These are phyloP conservation scores for Ceratotherium simum DNA, from an alignment of 2,113 vertebrate genomes.

Conservation along the genomic window DNA sequence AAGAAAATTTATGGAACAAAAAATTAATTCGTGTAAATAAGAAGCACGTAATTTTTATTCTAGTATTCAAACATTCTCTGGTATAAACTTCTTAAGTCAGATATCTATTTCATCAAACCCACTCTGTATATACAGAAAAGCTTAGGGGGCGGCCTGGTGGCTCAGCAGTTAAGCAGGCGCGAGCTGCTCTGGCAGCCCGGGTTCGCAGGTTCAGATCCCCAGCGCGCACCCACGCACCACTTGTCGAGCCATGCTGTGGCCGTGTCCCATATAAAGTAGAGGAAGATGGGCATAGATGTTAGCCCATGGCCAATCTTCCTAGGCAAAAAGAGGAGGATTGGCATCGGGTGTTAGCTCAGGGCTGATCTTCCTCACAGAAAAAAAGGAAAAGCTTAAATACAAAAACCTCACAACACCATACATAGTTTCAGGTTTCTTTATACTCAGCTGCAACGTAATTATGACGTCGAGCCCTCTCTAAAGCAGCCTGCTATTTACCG, in stretches of 20 bases:
- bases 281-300: too few relatives aligned
- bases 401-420: neutral
- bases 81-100: neutral
- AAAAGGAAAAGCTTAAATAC: neutral
- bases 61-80: neutral
- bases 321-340: too few relatives aligned
- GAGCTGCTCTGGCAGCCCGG: too few relatives aligned
- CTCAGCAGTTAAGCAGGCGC: too few relatives aligned
- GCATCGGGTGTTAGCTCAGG: too few relatives aligned
- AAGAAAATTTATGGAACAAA: constrained; percentile 4
- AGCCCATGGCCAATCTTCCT: too few relatives aligned
- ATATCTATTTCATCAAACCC: neutral
- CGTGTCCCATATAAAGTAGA: too few relatives aligned
- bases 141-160: neutral
- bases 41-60: neutral
- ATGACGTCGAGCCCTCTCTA: neutral
- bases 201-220: too few relatives aligned
- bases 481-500: neutral
- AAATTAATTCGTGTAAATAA: constrained; percentile 21
- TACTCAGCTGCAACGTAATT: neutral
- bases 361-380: too few relatives aligned
- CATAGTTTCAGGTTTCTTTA: neutral
- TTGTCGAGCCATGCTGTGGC: too few relatives aligned
- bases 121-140: neutral
- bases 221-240: too few relatives aligned